phyloP scores from a whole-genome alignment of 2,113 vertebrate species.

The Centropristis striata region DNA sequence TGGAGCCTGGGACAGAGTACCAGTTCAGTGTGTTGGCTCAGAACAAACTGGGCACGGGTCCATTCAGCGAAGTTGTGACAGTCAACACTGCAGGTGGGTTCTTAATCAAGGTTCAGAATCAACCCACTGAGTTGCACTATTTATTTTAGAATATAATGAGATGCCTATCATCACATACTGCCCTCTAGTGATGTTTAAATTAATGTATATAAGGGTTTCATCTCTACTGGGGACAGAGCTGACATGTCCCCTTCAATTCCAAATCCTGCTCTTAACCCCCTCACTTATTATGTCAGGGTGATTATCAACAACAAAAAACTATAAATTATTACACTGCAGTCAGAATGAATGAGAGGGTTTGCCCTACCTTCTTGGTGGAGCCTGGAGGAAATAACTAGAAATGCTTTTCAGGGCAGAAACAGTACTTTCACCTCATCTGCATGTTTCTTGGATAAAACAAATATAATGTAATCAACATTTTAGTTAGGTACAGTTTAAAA shows the following conservation, averaged over 20 bases:
- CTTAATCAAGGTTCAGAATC: slow-evolving; percentile 36
- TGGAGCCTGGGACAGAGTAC: slow-evolving; percentile 97
- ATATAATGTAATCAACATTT: not conserved
- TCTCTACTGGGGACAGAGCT: no score
- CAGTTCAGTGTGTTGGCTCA: slow-evolving; percentile 99
- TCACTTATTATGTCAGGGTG: not conserved
- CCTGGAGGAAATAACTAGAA: no score
- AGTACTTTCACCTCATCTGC: no score
- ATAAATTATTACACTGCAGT: no score
- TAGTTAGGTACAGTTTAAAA: not conserved
- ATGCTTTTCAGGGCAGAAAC: no score
- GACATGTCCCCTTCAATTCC: not conserved
- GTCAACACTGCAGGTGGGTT: slow-evolving; percentile 97
- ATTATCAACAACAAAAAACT: not conserved
- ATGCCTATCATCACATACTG: slow-evolving; percentile 17
- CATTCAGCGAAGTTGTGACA: slow-evolving; percentile 99
- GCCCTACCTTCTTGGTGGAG: no score
- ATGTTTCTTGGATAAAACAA: not conserved
- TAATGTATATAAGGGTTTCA: not conserved
- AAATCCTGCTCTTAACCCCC: not conserved
- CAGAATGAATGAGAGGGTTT: no score
- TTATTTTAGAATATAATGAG: slow-evolving; percentile 14
- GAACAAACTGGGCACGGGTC: slow-evolving; percentile 98
- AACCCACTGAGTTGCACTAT: slow-evolving; percentile 1
- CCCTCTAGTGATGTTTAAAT: slow-evolving; percentile 59